These are phyloP conservation scores for Megaceryle maxima DNA, from an alignment of 2,113 vertebrate genomes.

Conservation along the genomic window DNA sequence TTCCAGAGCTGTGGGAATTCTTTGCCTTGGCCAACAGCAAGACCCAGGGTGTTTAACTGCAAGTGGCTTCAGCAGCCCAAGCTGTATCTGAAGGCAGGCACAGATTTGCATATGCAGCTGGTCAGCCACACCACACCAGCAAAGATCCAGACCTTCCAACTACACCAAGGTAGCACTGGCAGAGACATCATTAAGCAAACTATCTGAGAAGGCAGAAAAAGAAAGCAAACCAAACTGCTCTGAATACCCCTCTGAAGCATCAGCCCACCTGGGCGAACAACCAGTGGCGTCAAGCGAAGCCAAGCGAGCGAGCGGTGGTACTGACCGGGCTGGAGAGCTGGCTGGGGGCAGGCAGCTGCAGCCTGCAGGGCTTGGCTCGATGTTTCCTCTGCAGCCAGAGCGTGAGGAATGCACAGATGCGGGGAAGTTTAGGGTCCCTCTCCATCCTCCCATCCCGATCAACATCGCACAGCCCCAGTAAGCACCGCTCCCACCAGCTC, in stretches of 20 bases:
- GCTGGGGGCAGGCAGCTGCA: slow-evolving; percentile 58
- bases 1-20: not conserved
- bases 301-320: not conserved
- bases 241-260: fast-evolving
- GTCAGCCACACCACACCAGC: not conserved
- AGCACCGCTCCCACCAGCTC: not conserved
- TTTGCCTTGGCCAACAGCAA: not conserved
- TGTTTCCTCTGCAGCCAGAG: slow-evolving; percentile 78
- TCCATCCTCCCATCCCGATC: slow-evolving; percentile 72
- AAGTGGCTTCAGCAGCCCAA: not conserved
- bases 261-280: not conserved
- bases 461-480: not conserved
- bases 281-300: not conserved
- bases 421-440: slow-evolving; percentile 72
- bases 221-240: not conserved
- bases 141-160: fast-evolving
- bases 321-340: slow-evolving; percentile 72
- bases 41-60: not conserved
- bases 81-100: not conserved
- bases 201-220: not conserved
- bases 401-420: slow-evolving; percentile 70
- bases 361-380: slow-evolving; percentile 67
- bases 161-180: not conserved
- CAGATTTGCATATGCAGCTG: not conserved
- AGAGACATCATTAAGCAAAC: not conserved